These are phyloP conservation scores for Corythucha ciliata DNA, from an alignment of 2,888 invertebrate genomes.

Conservation along the genomic window DNA sequence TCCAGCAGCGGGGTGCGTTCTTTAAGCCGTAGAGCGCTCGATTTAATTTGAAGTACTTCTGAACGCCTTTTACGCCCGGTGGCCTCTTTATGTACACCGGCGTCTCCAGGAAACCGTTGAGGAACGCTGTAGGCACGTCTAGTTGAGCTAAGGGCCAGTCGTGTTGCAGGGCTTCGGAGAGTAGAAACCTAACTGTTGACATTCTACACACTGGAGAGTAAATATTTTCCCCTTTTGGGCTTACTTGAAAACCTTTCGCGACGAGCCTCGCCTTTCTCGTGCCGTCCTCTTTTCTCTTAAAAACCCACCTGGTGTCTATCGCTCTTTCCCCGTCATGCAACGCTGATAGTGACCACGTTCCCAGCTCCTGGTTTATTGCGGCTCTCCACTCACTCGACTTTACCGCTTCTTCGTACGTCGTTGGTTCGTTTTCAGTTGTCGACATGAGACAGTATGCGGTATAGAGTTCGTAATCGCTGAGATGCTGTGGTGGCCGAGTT, in stretches of 20 bases:
- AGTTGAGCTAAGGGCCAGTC: constrained; percentile 16
- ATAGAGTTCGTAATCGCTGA: constrained; percentile 26
- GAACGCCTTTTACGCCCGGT: constrained; percentile 7
- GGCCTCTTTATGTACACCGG: constrained; percentile 23
- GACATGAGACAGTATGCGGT: constrained; percentile 22
- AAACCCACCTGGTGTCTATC: constrained; percentile 7
- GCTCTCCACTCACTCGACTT: background rate
- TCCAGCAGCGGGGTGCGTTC: constrained; percentile 4
- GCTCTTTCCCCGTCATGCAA: background rate
- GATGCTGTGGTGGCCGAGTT: background rate
- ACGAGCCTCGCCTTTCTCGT: constrained; percentile 6
- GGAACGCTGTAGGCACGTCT: constrained; percentile 21
- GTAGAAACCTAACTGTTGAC: constrained; percentile 8
- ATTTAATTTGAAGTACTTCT: constrained; percentile 7
- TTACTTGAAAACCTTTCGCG: constrained; percentile 4
- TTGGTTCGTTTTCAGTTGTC: constrained; percentile 12
- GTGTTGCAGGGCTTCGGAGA: constrained; percentile 17
- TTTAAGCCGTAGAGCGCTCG: constrained; percentile 3
- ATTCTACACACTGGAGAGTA: constrained; percentile 3
- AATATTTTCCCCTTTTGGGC: too few species aligned
- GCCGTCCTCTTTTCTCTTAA: constrained; percentile 1
- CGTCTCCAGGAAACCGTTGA: constrained; percentile 23
- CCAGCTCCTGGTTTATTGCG: constrained; percentile 7
- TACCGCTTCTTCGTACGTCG: constrained; percentile 21
- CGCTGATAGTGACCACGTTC: background rate